phyloP scores from a whole-genome alignment of 2,113 vertebrate species.

The Colinus virginianus region DNA sequence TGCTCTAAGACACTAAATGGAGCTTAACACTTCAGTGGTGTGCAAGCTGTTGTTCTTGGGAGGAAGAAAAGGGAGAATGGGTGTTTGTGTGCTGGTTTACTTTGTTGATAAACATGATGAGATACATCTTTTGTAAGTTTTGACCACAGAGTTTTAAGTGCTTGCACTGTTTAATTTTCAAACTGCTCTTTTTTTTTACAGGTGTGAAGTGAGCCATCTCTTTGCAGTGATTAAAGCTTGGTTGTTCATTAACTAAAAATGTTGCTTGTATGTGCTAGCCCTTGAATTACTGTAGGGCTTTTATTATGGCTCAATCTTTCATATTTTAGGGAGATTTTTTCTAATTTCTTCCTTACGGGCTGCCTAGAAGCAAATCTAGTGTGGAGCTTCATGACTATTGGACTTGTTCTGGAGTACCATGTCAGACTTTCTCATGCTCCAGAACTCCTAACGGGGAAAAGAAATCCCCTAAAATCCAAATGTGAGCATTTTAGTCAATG shows the following conservation, averaged over 20 bases:
- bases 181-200: neutral
- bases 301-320: slow-evolving; percentile 20
- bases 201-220: neutral
- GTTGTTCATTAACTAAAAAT: slow-evolving; percentile 3
- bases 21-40: slow-evolving; percentile 4
- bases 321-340: neutral
- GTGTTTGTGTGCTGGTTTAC: neutral
- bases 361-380: neutral
- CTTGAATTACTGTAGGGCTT: neutral
- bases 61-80: neutral
- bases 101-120: neutral
- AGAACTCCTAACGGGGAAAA: neutral
- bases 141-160: neutral
- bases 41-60: slow-evolving; percentile 1
- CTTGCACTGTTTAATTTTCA: neutral
- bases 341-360: neutral
- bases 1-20: slow-evolving; percentile 13
- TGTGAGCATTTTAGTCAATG: neutral
- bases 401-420: neutral
- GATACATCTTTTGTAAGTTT: neutral
- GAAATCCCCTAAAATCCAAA: neutral
- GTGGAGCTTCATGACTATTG: neutral
- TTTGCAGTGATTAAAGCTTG: slow-evolving; percentile 30
- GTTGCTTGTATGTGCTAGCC: neutral
- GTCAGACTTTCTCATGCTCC: neutral